These are phyloP conservation scores for Tenthredo amoena DNA, from an alignment of 2,888 invertebrate species.

Conservation along the genomic window DNA sequence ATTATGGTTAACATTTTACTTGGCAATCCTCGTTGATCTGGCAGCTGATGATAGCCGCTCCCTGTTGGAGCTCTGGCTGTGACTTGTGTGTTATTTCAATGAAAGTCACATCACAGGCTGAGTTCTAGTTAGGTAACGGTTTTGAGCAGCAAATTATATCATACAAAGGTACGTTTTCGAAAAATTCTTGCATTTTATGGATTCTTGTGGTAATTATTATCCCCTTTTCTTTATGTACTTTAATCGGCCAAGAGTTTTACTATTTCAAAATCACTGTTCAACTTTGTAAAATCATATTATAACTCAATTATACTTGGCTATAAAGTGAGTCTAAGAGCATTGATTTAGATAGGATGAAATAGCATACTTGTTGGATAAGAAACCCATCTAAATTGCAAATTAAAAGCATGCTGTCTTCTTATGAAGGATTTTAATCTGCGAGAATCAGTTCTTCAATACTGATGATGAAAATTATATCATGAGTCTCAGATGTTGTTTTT, in stretches of 20 bases:
- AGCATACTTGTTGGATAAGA: neutral
- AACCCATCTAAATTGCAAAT: neutral
- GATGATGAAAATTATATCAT: neutral
- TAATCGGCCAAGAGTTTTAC: neutral
- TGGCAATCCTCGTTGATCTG: slow-evolving; percentile 20
- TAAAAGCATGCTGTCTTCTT: neutral
- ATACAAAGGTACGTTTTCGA: slow-evolving; percentile 64
- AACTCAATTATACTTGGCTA: neutral
- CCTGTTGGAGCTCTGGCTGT: slow-evolving; percentile 89
- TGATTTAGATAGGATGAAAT: neutral
- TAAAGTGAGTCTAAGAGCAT: neutral
- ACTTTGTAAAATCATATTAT: neutral
- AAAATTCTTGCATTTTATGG: slow-evolving; percentile 52
- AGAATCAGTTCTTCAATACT: neutral
- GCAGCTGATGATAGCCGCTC: slow-evolving; percentile 64
- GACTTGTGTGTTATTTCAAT: slow-evolving; percentile 85
- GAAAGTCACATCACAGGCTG: slow-evolving; percentile 94
- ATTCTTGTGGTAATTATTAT: neutral
- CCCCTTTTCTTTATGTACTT: neutral
- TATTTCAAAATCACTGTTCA: neutral
- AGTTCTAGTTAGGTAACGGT: slow-evolving; percentile 90
- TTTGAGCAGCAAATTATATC: slow-evolving; percentile 66
- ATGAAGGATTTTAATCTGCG: neutral
- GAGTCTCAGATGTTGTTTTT: neutral
- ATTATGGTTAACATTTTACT: slow-evolving; percentile 20